Base-by-base conservation (phyloP, 92 coral and sea anemone species). In the Heteractis magnifica region DNA sequence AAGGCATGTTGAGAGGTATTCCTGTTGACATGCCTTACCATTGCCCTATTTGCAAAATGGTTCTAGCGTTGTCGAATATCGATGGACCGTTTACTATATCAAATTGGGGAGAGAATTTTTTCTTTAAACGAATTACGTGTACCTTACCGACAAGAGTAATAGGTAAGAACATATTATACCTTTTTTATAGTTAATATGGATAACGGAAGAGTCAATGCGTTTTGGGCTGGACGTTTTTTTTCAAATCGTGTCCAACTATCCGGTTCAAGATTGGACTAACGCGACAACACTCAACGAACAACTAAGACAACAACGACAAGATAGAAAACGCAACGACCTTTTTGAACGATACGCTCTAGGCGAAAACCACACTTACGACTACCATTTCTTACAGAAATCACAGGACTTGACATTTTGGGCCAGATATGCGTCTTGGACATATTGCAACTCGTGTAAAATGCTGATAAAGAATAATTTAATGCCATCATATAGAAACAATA, bases 391-490 rank as follows among this genome's bases (percentile, higher is more conserved):
- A 64, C 26, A 0, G 56, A 64, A 16, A 16, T 0, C 71, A 5
- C 26, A 64, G 71, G 8, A 64, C 34, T 15, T 64, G 1, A 64
- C 71, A 19, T 64, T 64, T 9, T 65, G 72, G 72, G 72, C 72
- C 9, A 6, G 6, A 21, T 20, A 65, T 21, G 18, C 0, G 49
- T 65, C 81, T 34, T 59, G 84, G 85, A 83, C 90, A 82, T 56
- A 56, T 6, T 56, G 60, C 10, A 56, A 56, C 60, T 3, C 60
- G 60, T 56, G 60, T 8, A 56, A 56, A 56, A 56, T 56, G 60
- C 60, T 56, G 5, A 8, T 56, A 8, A 56, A 56, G 12, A 56
- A 56, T 2, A 56, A 56, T 56, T 56, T 56, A 56, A 4, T 56
- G 60, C 60, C 60, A 8, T 56, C 4, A 8, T 56, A 8, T 6